Conservation (phyloP, 2,797 vertebrate genomes). For the Myotis vivesi region DNA sequence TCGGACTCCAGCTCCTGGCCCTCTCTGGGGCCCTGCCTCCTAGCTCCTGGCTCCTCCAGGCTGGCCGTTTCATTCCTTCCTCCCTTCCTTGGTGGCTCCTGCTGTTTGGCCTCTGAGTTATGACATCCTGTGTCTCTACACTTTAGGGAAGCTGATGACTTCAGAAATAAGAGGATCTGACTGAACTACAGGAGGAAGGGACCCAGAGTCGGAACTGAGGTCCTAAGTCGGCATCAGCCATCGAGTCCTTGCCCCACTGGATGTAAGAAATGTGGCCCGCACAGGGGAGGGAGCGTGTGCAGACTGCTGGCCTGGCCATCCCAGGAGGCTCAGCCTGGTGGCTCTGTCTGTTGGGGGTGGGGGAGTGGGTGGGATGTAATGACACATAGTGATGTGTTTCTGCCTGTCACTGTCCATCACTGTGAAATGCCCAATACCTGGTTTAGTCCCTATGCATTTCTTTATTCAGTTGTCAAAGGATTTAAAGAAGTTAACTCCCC, state of each 20-base stretch:
- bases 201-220: background rate
- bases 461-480: slow-evolving; percentile 37
- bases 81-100: background rate
- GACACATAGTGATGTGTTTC: background rate
- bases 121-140: background rate
- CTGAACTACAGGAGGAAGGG: background rate
- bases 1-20: no score
- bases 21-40: background rate
- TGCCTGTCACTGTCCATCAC: background rate
- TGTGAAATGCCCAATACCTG: background rate
- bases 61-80: background rate
- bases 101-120: background rate
- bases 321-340: background rate
- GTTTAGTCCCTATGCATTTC: background rate
- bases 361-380: background rate
- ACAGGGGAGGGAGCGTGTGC: accelerated
- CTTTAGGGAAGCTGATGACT: slow-evolving; percentile 26
- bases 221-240: background rate
- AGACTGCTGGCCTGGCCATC: no score
- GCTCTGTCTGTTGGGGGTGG: background rate
- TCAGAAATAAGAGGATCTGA: slow-evolving; percentile 53
- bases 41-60: background rate
- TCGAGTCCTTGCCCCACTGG: background rate
- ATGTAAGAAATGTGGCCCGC: background rate
- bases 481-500: background rate